Conservation (phyloP, 2,888 invertebrate genomes). For the Rhabditoides inermis region DNA sequence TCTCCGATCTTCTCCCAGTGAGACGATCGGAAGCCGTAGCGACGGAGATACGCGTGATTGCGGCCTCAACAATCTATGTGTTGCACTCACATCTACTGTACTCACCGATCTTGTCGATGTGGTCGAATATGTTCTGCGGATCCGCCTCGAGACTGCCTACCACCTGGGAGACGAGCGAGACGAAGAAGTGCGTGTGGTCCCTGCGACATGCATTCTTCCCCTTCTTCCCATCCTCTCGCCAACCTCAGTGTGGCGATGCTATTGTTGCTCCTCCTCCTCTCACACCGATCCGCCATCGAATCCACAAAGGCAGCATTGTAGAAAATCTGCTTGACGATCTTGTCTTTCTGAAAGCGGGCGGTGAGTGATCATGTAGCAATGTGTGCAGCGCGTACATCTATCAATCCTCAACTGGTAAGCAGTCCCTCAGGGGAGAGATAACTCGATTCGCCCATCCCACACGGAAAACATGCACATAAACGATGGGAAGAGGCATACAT, state of each 20-base stretch:
- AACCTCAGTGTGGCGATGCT: conserved; percentile 8
- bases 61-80: conserved; percentile 20
- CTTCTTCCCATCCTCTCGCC: no score
- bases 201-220: conserved; percentile 39
- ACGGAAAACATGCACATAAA: no score
- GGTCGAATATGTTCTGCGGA: conserved; percentile 39
- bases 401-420: no score
- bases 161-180: conserved; percentile 43
- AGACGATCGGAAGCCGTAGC: conserved; percentile 39
- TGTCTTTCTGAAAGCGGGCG: conserved; percentile 38
- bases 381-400: no score
- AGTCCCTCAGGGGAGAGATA: no score
- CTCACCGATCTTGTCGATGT: conserved; percentile 40
- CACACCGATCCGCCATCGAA: conserved; percentile 41
- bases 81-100: background rate
- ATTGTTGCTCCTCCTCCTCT: conserved; percentile 9
- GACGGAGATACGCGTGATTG: conserved; percentile 36
- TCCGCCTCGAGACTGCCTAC: conserved; percentile 35
- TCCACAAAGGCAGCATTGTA: conserved; percentile 49
- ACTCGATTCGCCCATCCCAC: no score
- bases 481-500: no score
- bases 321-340: conserved; percentile 40
- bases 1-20: conserved; percentile 49
- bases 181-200: conserved; percentile 49
- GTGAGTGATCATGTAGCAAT: no score